phyloP scores from a whole-genome alignment of 2,888 invertebrate genomes.

The Ectemnius continuus region DNA sequence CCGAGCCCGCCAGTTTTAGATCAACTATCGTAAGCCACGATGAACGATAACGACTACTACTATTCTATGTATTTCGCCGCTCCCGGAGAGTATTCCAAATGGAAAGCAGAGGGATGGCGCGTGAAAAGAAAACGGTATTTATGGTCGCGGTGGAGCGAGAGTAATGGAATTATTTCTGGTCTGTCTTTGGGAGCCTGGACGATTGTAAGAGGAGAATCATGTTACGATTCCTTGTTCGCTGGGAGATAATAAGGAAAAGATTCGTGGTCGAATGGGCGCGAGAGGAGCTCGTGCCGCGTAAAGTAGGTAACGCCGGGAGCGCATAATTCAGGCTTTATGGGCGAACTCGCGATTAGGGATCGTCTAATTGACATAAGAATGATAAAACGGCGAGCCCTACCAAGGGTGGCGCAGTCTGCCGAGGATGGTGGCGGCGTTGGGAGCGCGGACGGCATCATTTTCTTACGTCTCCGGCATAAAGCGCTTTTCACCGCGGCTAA shows the following conservation, averaged over 20 bases:
- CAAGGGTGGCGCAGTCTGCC: slow-evolving; percentile 17
- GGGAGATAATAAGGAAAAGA: slow-evolving; percentile 6
- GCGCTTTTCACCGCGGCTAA: slow-evolving; percentile 52
- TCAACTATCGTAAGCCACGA: too few species aligned
- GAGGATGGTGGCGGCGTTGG: too few species aligned
- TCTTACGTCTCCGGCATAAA: slow-evolving; percentile 40
- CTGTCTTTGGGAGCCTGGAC: background rate
- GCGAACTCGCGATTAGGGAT: slow-evolving; percentile 69
- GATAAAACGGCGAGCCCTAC: slow-evolving; percentile 53
- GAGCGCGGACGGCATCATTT: slow-evolving; percentile 28
- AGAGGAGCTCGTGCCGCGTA: background rate
- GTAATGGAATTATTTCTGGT: background rate
- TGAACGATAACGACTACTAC: too few species aligned
- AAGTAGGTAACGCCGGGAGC: slow-evolving; percentile 6
- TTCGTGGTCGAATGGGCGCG: background rate
- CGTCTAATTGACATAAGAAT: slow-evolving; percentile 74
- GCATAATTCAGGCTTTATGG: slow-evolving; percentile 67
- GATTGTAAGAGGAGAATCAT: slow-evolving; percentile 4
- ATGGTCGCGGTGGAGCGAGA: too few species aligned
- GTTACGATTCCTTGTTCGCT: background rate
- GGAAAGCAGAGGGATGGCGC: too few species aligned
- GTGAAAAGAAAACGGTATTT: too few species aligned
- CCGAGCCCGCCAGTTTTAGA: background rate
- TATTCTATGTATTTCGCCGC: too few species aligned
- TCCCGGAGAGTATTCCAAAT: too few species aligned